Base-by-base conservation (phyloP, 2,888 invertebrate species). In the Orchesellides sinensis region DNA sequence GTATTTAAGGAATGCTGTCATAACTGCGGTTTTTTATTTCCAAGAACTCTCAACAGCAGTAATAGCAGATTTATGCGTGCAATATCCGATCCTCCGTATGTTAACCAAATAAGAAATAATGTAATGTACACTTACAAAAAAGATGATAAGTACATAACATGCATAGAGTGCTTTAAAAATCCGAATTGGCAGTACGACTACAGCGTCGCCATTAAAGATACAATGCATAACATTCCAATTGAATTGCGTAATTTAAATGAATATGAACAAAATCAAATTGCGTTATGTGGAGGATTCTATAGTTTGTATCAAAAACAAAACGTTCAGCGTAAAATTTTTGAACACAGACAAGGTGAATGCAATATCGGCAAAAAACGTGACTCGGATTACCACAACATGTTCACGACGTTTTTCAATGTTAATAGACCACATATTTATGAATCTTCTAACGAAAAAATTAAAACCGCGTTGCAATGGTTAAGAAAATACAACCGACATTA, bases 221-320 rank as follows among this genome's bases (percentile, higher is more conserved):
- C 17, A 2, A 2, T 40, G 40, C 19, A 40, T 19, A 2, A 3
- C 17, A 32, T 69, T 29, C 69, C 69, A 4, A 12, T 1, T 27
- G 69, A 69, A 29, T 21, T 69, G 21, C 49, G 54, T 2, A 54
- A 32, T 54, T n/a, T 69, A 29, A 69, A 69, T 19, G 69, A 69
- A 29, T 69, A 69, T 52, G 69, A 69, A 52, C 27, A 54, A 32
- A 69, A 69, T 17, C 69, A 69, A 19, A 54, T 69, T 19, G 69
- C 69, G 1, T 17, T 69, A 2, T 69, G 69, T 32, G 69, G 69
- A 10, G 69, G 69, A 1, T 69, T 69, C 52, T 69, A 52, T 32
- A 69, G 19, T 19, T 1, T 69, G 3, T 69, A 69, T 19, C 29
- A 8, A 29, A 49, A 69, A 32, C 27, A 69, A 32, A 69, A 69